phyloP scores from a whole-genome alignment of 2,797 vertebrate species.

The Xyrichtys novacula region DNA sequence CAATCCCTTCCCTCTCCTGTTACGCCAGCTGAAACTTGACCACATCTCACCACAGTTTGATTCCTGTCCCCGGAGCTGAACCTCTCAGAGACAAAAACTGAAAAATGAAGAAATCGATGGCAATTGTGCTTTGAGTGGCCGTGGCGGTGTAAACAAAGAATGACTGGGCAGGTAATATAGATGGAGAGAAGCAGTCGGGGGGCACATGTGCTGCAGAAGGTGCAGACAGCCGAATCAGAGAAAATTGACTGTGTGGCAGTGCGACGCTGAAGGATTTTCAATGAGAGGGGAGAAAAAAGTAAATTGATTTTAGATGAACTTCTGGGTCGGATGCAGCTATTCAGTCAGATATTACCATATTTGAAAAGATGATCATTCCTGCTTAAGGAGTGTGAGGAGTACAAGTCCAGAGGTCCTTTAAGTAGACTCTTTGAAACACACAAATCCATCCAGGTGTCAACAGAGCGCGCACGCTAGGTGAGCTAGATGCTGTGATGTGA shows the following conservation, averaged over 20 bases:
- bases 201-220: conserved; percentile 31
- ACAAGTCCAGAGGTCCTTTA: conserved; percentile 19
- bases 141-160: conserved; percentile 54
- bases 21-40: neutral
- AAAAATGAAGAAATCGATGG: conserved; percentile 60
- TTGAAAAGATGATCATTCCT: conserved; percentile 49
- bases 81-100: conserved; percentile 32
- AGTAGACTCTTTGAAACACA: conserved; percentile 21
- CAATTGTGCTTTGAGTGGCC: conserved; percentile 58
- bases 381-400: conserved; percentile 16
- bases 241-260: conserved; percentile 63
- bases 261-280: conserved; percentile 45
- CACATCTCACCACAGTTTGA: neutral
- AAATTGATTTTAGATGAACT: conserved; percentile 58
- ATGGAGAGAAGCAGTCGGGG: conserved; percentile 43
- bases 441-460: conserved; percentile 46
- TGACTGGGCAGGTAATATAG: conserved; percentile 57
- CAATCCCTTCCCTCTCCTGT: neutral
- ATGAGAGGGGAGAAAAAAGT: conserved; percentile 34
- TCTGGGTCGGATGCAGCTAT: conserved; percentile 1
- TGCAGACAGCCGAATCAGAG: conserved; percentile 21
- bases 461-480: conserved; percentile 57
- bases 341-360: conserved; percentile 43
- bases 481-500: conserved; percentile 55
- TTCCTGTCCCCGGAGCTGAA: conserved; percentile 28